Conservation (phyloP, 35 echinoderm and acorn worm genomes). For the Amphiura filiformis region DNA sequence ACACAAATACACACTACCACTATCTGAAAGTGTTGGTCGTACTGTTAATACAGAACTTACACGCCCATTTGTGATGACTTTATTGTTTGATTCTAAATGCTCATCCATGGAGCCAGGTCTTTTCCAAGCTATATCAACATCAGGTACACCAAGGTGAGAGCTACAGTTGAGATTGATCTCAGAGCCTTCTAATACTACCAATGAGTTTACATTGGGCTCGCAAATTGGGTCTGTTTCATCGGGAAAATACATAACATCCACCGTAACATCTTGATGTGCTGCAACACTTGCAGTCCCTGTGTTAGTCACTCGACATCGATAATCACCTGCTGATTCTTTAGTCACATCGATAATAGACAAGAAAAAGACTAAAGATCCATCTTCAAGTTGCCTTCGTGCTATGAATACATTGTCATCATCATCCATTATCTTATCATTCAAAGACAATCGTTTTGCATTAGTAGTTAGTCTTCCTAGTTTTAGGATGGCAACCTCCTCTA, state of each 20-base stretch:
- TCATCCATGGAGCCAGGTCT: not conserved
- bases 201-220: not conserved
- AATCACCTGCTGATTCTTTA: not conserved
- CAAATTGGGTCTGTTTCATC: constrained; percentile 6
- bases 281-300: not conserved
- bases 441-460: not conserved
- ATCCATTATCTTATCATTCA: not conserved
- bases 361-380: not conserved
- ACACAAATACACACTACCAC: not conserved
- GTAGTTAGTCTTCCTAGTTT: not conserved
- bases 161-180: not conserved
- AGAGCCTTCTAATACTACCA: not conserved
- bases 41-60: not conserved
- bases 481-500: not conserved
- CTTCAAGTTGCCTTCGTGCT: not conserved
- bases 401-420: not conserved
- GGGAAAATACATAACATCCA: not conserved
- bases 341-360: not conserved
- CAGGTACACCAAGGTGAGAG: not conserved
- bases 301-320: not conserved
- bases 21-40: not conserved
- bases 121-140: not conserved
- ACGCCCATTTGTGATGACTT: not conserved
- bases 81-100: not conserved
- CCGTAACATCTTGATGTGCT: not conserved